Evolutionary conservation across 53 echinoderm and acorn worm genomes (phyloP), one percentile per base, ranked within the genome.

Genomic region (Holothuria scabra): DNA sequence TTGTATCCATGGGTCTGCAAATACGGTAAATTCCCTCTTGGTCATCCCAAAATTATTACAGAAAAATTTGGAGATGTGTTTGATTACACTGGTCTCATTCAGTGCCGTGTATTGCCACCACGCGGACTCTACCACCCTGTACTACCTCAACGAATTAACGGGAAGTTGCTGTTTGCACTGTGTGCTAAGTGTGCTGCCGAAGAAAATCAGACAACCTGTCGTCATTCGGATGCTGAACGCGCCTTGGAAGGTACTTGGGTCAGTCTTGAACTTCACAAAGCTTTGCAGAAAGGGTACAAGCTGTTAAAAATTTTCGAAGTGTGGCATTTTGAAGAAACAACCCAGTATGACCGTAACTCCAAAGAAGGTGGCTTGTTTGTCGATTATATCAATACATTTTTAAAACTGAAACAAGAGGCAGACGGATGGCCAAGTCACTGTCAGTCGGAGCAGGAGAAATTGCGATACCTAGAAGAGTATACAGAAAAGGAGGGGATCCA

Each of bases 371-470:
- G 91, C 30, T 75, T 89, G 1, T 94, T 91, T 62, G 71, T 86
- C 0, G 85, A 67, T 2, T 91, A 91, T 35, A 87, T 91, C 19
- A 68, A 91, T 24, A 59, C 85, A 10, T 94, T 91, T 28, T 34
- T 94, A 3, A 94, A 91, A 41, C 49, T 89, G 12, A 94, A 65
- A n/a, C n/a, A n/a, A n/a, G 94, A 91, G 67, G 76, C 91, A 6
- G 84, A 84, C 22, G 91, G 89, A 1, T 94, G 94, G 94, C 94
- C 94, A 5, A 12, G 35, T 1, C 84, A 72, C 67, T 91, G 89
- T 85, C 37, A 57, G n/a, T 85, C 81, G 4, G 26, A 91, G 33
- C 11, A 60, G 4, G 81, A 0, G 1, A 60, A 19, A 29, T 23
- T 2, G 8, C 28, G 19, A n/a, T 35, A 35, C 35, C 35, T 35